A percentile compares a stretch with the other conserved stretches of the same genome.
Evolutionary conservation across 2,797 vertebrate genomes (phyloP).

Genomic region (Mormyrops attenuatus): DNA sequence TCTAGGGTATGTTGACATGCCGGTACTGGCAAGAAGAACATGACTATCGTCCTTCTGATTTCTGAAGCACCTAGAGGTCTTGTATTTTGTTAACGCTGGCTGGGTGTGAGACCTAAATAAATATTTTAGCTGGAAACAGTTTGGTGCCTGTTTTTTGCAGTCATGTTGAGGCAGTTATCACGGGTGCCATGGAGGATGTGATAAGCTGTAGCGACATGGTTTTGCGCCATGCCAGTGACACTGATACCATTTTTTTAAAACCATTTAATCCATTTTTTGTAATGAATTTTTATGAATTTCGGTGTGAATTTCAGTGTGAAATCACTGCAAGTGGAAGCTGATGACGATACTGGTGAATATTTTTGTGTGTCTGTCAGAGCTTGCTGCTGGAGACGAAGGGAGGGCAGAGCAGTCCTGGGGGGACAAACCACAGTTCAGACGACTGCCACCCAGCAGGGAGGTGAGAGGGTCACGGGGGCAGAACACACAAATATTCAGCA

Average conservation of each 20-base stretch:
- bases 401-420: constrained; percentile 29
- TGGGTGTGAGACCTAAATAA: not conserved
- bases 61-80: not conserved
- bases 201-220: not conserved
- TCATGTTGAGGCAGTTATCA: not conserved
- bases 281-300: not conserved
- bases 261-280: not conserved
- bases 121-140: not conserved
- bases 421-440: not conserved
- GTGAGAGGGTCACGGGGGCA: not conserved
- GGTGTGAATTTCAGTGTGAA: not conserved
- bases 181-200: not conserved
- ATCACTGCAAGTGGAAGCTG: not conserved
- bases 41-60: not conserved
- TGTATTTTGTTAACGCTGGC: not conserved
- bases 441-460: not conserved
- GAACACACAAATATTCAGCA: not conserved
- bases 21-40: not conserved
- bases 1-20: not conserved
- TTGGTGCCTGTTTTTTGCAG: not conserved
- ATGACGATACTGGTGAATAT: not conserved
- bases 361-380: constrained; percentile 47
- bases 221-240: not conserved
- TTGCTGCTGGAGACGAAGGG: constrained; percentile 70
- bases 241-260: not conserved